Evolutionary conservation across 2,797 vertebrate species (phyloP).

Genomic region (Schizothorax lantsangensis): DNA sequence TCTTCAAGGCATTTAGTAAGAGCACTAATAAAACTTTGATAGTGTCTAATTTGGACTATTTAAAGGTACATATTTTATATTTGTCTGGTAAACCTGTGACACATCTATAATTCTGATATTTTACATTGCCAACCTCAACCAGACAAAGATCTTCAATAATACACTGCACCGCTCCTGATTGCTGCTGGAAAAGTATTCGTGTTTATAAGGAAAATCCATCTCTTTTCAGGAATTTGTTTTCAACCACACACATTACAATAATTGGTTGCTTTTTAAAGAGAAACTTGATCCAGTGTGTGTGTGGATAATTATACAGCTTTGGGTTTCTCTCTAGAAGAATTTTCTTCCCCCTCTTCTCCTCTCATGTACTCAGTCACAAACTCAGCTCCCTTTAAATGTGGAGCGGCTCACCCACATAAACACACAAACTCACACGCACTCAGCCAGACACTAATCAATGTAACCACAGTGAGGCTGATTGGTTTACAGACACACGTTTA

Average conservation of each 20-base stretch:
- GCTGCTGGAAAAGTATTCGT: constrained; percentile 55
- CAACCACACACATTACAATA: constrained; percentile 65
- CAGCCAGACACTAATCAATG: constrained; percentile 43
- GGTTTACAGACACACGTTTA: constrained; percentile 51
- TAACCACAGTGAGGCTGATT: constrained; percentile 50
- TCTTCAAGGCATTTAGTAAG: constrained; percentile 42
- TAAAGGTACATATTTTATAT: constrained; percentile 58
- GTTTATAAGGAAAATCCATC: constrained; percentile 65
- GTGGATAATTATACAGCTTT: constrained; percentile 65
- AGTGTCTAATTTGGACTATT: constrained; percentile 58
- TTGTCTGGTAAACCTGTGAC: constrained; percentile 56
- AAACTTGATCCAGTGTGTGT: constrained; percentile 61
- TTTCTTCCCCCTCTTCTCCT: constrained; percentile 37
- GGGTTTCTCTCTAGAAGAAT: constrained; percentile 58
- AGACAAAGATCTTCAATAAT: constrained; percentile 59
- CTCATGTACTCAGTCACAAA: constrained; percentile 26
- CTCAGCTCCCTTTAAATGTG: constrained; percentile 8
- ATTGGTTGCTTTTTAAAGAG: constrained; percentile 67
- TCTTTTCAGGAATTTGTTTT: constrained; percentile 64
- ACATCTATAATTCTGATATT: constrained; percentile 61
- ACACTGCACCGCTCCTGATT: constrained; percentile 43
- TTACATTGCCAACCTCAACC: constrained; percentile 56
- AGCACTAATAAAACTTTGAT: constrained; percentile 52
- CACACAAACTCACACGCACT: constrained; percentile 20
- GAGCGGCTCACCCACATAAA: constrained; percentile 3